Base-by-base conservation (phyloP, 2,888 invertebrate genomes). In the Yponomeuta cagnagella region DNA sequence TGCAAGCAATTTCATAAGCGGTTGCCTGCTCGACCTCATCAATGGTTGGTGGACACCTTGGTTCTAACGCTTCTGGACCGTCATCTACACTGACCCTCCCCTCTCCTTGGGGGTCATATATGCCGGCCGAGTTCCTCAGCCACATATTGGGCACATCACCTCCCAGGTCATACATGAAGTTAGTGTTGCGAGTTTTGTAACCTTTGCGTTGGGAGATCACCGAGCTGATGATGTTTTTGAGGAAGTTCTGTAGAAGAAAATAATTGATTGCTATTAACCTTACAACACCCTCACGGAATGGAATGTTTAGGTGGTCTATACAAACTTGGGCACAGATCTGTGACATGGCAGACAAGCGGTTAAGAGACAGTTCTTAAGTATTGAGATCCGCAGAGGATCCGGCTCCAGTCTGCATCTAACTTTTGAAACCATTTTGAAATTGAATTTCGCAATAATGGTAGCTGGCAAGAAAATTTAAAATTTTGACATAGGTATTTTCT, bases 141-240 rank as follows among this genome's bases (percentile, higher is more conserved):
- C 96, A 97, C 73, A 97, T 96, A 85, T 97, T 96, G 0, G 96
- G 95, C 70, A 96, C 93, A 15, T 96, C 94, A 15, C 94, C 93
- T 0, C 98, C 98, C 72, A 97, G 93, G 74, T 96, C 95, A 82
- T 97, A 96, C 79, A 95, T 95, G 77, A 97, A 97, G 70, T 94
- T 93, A 0, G 93, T 94, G 72, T 96, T 96, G 33, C 95, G 93
- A 10, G 95, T 88, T 80, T 96, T 95, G 82, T 96, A 98, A 2
- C 96, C 96, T 83, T 96, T 96, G n/a, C 96, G 93, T 74, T 95
- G 95, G n/a, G 95, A 94, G 70, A 98, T 89, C 70, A 97, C 95
- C 0, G 96, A 94, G 2, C 95, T 95, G 2, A 98, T 90, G 10
- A 98, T 93, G 80, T 97, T 96, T 82, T 97, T 97, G 1, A 98